Evolutionary conservation across 1,140 invertebrate species (phyloP).

Genomic region (Lepidurus arcticus): DNA sequence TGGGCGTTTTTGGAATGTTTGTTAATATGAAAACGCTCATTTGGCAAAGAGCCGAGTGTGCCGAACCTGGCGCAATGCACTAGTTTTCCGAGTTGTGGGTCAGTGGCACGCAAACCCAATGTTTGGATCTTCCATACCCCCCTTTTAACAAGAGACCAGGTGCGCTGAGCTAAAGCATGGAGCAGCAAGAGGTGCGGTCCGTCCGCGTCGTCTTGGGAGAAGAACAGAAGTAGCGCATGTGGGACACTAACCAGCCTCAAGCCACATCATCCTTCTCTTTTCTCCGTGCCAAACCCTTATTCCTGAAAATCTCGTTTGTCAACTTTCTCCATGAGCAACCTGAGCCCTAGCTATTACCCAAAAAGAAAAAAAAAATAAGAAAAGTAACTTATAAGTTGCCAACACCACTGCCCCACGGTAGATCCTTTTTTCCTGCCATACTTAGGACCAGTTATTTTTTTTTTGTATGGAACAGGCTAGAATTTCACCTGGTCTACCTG

Average conservation of each 20-base stretch:
- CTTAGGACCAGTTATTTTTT: no score
- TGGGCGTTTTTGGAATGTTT: not conserved
- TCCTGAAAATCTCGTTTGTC: constrained; percentile 1
- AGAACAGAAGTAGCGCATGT: constrained; percentile 3
- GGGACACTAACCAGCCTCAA: not conserved
- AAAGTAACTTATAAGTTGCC: no score
- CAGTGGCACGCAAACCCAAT: not conserved
- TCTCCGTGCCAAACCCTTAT: not conserved
- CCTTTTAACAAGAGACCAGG: not conserved
- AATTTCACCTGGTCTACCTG: constrained; percentile 1
- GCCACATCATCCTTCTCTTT: not conserved
- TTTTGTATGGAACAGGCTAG: not conserved
- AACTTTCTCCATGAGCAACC: not conserved
- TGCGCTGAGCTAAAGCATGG: not conserved
- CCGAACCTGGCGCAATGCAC: constrained; percentile 15
- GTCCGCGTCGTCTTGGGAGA: not conserved
- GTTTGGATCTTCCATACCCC: not conserved
- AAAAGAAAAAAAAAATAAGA: no score
- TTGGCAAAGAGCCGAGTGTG: constrained; percentile 13
- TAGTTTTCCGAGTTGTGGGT: constrained; percentile 17
- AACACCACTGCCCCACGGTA: no score
- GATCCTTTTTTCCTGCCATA: no score
- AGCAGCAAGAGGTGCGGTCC: not conserved
- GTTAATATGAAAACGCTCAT: not conserved
- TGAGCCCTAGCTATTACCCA: no score